phyloP scores from a whole-genome alignment of 2,113 vertebrate genomes.

The Actinemys pallida region DNA sequence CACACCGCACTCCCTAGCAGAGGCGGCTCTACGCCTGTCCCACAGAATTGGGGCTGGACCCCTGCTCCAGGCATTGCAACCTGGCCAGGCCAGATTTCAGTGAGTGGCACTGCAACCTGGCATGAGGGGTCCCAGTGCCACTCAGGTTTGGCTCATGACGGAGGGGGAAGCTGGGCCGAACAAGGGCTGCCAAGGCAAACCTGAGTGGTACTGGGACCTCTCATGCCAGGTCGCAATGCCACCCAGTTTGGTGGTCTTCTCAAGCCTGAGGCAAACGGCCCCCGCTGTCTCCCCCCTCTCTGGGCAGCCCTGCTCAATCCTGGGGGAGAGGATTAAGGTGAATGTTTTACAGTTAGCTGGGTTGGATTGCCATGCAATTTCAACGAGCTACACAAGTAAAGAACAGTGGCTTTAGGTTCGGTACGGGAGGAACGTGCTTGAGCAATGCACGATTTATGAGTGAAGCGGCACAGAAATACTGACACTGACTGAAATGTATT shows the following conservation, averaged over 20 bases:
- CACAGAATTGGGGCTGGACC: no score
- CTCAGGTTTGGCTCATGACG: no score
- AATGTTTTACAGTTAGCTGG: accelerated
- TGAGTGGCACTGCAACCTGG: no score
- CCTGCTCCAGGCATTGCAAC: no score
- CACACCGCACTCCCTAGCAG: no score
- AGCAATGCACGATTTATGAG: neutral
- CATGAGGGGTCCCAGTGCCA: no score
- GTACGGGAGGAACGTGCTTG: neutral
- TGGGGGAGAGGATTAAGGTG: neutral
- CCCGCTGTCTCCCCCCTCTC: neutral
- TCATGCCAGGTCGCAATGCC: no score
- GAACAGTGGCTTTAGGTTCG: accelerated
- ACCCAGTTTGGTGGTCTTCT: neutral
- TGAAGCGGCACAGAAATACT: neutral
- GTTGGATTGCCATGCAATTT: neutral
- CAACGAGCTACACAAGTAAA: neutral
- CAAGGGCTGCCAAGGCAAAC: no score
- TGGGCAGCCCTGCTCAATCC: accelerated
- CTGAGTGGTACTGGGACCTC: no score
- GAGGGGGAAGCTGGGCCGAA: no score
- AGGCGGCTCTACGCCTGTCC: no score
- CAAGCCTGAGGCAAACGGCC: neutral
- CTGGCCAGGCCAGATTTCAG: no score
- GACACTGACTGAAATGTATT: neutral